Evolutionary conservation across 1,140 invertebrate species (phyloP), one percentile per base, ranked within the genome.

Genomic region (Gryllus bimaculatus): DNA sequence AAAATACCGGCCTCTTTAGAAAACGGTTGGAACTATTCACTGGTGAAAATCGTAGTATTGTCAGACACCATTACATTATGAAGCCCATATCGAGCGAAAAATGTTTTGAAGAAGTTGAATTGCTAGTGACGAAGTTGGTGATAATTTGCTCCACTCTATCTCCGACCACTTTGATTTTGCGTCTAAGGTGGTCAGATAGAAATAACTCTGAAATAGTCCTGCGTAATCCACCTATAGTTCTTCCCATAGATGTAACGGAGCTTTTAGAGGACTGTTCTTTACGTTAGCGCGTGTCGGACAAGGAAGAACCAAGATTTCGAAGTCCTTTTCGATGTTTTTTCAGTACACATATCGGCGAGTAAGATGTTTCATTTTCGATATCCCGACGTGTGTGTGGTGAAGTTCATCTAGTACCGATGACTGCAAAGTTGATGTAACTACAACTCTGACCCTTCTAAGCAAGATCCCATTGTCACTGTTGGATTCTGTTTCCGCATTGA

Each of bases 191-290:
- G 88, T 82, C 12, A 88, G 79, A 80, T 85, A 88, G 80, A 81
- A 84, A 78, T 84, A 80, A 0, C 82, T 82, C 49, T 83, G 76
- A 75, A 86, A 85, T n/a, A 85, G 87, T 13, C 87, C 86, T 8
- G 85, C 85, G 81, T 86, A 88, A 81, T 89, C 89, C 0, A 87
- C 82, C 80, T 89, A 87, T 0, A 89, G 83, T 78, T 80, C 81
- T 10, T 81, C 79, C 87, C 87, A 88, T 8, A 80, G 81, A 78
- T 82, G 81, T 48, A 82, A 77, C 15, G 79, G 66, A 39, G 80
- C 77, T 79, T 82, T 82, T 48, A 83, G 81, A 81, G 82, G 81
- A 20, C 20, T 20, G 5, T 20, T 75, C 8, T 83, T 26, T 18
- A 20, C 18, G 7, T 66, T 10, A 66, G 54, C 54, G 7, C 54